Evolutionary conservation across 1,140 invertebrate species (phyloP), one percentile per base, ranked within the genome.

Genomic region (Papilio machaon): DNA sequence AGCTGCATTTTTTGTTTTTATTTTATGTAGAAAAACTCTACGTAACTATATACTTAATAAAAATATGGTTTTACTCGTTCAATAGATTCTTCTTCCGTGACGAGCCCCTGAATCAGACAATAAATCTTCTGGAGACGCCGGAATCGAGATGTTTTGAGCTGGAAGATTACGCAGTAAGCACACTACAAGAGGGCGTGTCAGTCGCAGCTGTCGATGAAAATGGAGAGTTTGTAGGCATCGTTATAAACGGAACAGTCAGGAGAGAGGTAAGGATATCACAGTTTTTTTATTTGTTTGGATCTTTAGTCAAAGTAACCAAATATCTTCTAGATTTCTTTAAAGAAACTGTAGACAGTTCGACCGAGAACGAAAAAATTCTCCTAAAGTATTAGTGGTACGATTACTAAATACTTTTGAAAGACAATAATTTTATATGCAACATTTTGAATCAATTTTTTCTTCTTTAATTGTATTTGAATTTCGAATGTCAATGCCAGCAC

Each of bases 41-140:
- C 15, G n/a, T 58, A 58, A 58, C 2, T n/a, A 2, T 58, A 17
- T 58, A n/a, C 19, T 60, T 60, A 9, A 9, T 23, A 30, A 23
- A 23, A 64, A 64, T 30, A 30, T 7, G n/a, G 0, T 64, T 67
- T 46, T 49, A 43, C 79, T 30, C 30, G 7, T 81, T 13, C 73
- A 43, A 95, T 95, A 94, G 92, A 67, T 94, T 90, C 87, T 97
- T 97, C 95, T 97, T 97, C 94, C 95, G 95, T 17, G 97, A 97
- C 80, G 97, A 97, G 85, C 97, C 97, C 0, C 91, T 97, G n/a
- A 97, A 97, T 89, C 89, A 96, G 6, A 94, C 91, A 54, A 95
- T 97, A 23, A 89, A 95, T 60, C 88, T 97, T 0, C 92, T 97
- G 81, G 96, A 96, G 11, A 95, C 95, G 3, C 95, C 96, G 23